These are phyloP conservation scores for Papilio protenor DNA, from an alignment of 2,888 invertebrate genomes.

Conservation along the genomic window DNA sequence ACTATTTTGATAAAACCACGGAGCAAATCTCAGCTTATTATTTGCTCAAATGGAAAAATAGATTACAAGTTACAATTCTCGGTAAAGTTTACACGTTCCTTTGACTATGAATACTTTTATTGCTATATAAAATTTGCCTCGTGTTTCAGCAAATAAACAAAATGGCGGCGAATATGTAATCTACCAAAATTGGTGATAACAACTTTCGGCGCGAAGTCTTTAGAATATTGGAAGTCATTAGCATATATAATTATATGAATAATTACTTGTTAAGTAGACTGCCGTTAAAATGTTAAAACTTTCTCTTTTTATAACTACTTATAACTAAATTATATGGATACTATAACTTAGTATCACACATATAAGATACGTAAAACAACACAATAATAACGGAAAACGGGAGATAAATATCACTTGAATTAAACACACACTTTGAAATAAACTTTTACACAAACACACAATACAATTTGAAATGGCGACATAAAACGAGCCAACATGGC, in stretches of 20 bases:
- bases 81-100: neutral
- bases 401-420: neutral
- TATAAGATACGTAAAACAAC: neutral
- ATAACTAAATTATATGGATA: neutral
- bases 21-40: neutral
- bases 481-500: conserved; percentile 27
- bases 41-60: neutral
- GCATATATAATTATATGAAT: neutral
- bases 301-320: neutral
- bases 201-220: neutral
- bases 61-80: neutral
- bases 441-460: neutral
- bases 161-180: conserved; percentile 34
- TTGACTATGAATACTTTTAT: neutral
- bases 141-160: conserved; percentile 33
- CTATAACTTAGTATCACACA: neutral
- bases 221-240: neutral
- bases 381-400: neutral
- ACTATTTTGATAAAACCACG: neutral
- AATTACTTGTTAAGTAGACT: neutral
- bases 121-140: neutral
- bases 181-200: conserved; percentile 13
- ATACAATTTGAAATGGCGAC: conserved; percentile 12
- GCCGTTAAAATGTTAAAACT: neutral
- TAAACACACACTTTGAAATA: neutral